Conservation (phyloP, 2,888 invertebrate genomes). For the Cosmorhoe ocellata region DNA sequence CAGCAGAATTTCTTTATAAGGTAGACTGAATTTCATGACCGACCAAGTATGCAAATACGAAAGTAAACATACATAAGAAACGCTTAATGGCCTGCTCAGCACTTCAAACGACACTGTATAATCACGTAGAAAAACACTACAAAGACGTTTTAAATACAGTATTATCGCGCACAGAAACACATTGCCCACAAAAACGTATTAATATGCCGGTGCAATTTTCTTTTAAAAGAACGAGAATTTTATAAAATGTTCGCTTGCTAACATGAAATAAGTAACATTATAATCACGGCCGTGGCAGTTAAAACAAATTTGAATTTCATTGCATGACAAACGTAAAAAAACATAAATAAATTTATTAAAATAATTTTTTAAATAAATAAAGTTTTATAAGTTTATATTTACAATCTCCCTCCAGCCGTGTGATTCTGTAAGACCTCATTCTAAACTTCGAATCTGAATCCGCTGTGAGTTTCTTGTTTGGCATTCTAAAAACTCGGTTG, state of each 20-base stretch:
- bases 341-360: no score
- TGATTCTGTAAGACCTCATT: no score
- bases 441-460: no score
- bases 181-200: slow-evolving; percentile 46
- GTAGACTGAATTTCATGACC: not conserved
- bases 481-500: no score
- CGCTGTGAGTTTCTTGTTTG: no score
- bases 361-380: no score
- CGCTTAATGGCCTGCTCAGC: slow-evolving; percentile 15
- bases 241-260: slow-evolving; percentile 34
- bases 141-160: slow-evolving; percentile 44
- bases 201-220: slow-evolving; percentile 45
- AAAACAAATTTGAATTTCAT: slow-evolving; percentile 10
- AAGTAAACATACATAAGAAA: slow-evolving; percentile 14
- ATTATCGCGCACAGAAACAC: slow-evolving; percentile 25
- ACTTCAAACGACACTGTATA: slow-evolving; percentile 18
- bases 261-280: slow-evolving; percentile 48
- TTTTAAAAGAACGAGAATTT: slow-evolving; percentile 35
- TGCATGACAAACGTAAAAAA: slow-evolving; percentile 1
- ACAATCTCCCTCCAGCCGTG: no score
- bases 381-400: no score
- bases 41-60: not conserved
- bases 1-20: no score
- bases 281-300: slow-evolving; percentile 38
- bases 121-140: slow-evolving; percentile 29